Conservation (phyloP, 1,140 invertebrate genomes). For the Caenorhabditis latens region DNA sequence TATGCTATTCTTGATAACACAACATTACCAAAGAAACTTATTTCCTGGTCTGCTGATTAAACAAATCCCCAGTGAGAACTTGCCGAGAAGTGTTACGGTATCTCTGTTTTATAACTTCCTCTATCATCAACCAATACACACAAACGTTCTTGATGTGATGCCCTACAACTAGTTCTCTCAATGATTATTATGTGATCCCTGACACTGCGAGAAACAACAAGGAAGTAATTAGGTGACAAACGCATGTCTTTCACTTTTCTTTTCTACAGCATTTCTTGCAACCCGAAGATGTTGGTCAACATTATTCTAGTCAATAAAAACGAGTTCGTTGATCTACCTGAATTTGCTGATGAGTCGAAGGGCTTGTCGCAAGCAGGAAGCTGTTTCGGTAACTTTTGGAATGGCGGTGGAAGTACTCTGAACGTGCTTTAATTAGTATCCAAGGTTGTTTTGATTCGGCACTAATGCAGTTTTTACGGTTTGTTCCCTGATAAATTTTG, state of each 20-base stretch:
- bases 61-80: background rate
- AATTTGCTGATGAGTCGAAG: slow-evolving; percentile 32
- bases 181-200: slow-evolving; percentile 3
- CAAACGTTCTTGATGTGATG: slow-evolving; percentile 19
- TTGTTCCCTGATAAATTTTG: slow-evolving; percentile 27
- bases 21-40: background rate
- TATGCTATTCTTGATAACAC: no score
- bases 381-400: slow-evolving; percentile 36
- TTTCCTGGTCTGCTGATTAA: background rate
- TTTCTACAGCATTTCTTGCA: background rate
- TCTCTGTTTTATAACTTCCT: background rate
- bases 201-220: background rate
- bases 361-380: slow-evolving; percentile 39
- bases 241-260: background rate
- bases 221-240: background rate
- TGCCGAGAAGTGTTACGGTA: background rate
- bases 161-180: slow-evolving; percentile 11
- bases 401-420: slow-evolving; percentile 44
- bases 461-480: background rate
- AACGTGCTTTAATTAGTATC: slow-evolving; percentile 6
- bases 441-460: background rate
- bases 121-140: slow-evolving; percentile 1
- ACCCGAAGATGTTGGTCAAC: slow-evolving; percentile 24
- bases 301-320: slow-evolving; percentile 2
- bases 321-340: slow-evolving; percentile 21